Evolutionary conservation across 2,888 invertebrate genomes (phyloP).

Genomic region (Argyresthia albistria): DNA sequence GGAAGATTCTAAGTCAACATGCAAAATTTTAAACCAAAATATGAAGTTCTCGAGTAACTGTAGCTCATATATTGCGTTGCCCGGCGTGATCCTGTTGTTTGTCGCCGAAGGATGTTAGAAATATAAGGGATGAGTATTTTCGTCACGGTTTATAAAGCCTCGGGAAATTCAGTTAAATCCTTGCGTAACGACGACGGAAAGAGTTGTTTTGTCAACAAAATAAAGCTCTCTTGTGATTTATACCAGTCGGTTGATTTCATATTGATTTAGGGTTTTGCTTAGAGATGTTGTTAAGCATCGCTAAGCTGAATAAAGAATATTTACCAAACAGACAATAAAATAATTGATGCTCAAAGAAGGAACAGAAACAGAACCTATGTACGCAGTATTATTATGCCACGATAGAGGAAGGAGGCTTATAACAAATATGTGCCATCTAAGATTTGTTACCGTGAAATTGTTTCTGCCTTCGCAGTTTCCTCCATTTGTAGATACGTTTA

Average conservation of each 20-base stretch:
- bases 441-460: constrained; percentile 42
- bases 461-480: constrained; percentile 25
- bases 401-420: constrained; percentile 32
- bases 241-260: too few species aligned
- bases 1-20: too few species aligned
- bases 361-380: constrained; percentile 17
- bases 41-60: too few species aligned
- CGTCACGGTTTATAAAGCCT: constrained; percentile 7
- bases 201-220: background rate
- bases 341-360: constrained; percentile 25
- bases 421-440: constrained; percentile 33
- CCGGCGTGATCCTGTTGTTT: constrained; percentile 1
- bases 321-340: constrained; percentile 17
- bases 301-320: constrained; percentile 1
- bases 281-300: background rate
- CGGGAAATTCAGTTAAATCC: constrained; percentile 1
- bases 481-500: constrained; percentile 19
- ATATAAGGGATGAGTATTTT: constrained; percentile 7
- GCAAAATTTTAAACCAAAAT: too few species aligned
- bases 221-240: constrained; percentile 1
- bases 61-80: background rate
- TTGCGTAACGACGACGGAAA: background rate
- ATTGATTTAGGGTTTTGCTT: too few species aligned
- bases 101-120: constrained; percentile 1
- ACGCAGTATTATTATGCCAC: constrained; percentile 28